Conservation (phyloP, 2,113 vertebrate species). For the Drymodes brunneopygia region DNA sequence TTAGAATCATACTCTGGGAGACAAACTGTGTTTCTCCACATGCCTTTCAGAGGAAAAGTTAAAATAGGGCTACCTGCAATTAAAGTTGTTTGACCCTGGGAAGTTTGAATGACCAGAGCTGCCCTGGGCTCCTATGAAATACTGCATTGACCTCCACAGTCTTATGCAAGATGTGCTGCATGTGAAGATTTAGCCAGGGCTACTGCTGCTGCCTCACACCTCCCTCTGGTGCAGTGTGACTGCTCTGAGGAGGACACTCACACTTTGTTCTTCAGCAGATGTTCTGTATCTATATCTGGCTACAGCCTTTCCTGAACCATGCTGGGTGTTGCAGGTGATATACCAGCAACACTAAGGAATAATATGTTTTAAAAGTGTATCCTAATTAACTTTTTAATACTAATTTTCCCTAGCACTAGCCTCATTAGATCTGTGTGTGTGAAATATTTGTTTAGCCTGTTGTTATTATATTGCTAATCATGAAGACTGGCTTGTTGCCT, state of each 20-base stretch:
- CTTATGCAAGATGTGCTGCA: neutral
- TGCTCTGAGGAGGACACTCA: neutral
- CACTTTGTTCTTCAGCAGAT: conserved; percentile 46
- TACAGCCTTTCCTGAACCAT: neutral
- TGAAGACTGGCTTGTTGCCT: conserved; percentile 41
- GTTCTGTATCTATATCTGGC: conserved; percentile 36
- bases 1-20: neutral
- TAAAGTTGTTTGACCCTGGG: neutral
- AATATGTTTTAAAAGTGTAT: neutral
- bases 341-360: neutral
- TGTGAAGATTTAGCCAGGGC: neutral
- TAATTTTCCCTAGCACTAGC: neutral
- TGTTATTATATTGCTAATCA: conserved; percentile 22
- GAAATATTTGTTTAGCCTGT: conserved; percentile 38
- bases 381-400: conserved; percentile 45
- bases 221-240: neutral
- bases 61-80: neutral
- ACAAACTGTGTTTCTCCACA: neutral
- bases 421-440: neutral
- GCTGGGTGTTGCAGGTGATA: neutral
- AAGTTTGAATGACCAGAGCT: neutral
- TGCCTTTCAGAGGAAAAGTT: neutral
- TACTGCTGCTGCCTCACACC: neutral
- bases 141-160: neutral
- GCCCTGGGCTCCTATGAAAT: neutral